Conservation (phyloP, 2,113 vertebrate genomes). For the Atlantisia rogersi region DNA sequence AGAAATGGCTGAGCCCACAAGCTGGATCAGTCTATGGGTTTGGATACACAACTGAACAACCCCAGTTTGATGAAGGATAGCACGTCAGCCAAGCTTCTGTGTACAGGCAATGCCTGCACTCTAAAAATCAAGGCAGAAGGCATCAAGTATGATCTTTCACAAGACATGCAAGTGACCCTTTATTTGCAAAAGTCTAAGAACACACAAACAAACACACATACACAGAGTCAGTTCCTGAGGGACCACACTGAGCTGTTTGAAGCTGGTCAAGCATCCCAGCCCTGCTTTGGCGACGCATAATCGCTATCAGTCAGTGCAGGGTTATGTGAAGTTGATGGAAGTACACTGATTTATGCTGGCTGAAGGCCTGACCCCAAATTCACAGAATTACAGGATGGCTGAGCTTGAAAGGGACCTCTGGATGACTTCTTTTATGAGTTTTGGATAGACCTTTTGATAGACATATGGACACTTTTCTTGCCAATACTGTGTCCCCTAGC, state of each 20-base stretch:
- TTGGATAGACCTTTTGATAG: not conserved
- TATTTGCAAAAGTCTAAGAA: not conserved
- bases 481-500: not conserved
- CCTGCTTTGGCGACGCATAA: not conserved
- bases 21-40: not conserved
- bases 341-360: not conserved
- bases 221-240: not conserved
- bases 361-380: not conserved
- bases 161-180: not conserved
- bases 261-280: not conserved
- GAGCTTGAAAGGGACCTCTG: not conserved
- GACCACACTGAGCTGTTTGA: not conserved
- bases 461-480: not conserved
- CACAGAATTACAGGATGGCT: not conserved
- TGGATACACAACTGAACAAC: not conserved
- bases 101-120: not conserved
- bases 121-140: not conserved
- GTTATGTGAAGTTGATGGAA: not conserved
- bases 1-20: not conserved
- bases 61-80: not conserved
- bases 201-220: not conserved
- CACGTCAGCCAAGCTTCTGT: not conserved
- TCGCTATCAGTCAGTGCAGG: not conserved
- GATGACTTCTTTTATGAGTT: not conserved
- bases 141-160: not conserved